Evolutionary conservation across 2,113 vertebrate species (phyloP), one percentile per base, ranked within the genome.

Genomic region (Ptilonorhynchus violaceus): DNA sequence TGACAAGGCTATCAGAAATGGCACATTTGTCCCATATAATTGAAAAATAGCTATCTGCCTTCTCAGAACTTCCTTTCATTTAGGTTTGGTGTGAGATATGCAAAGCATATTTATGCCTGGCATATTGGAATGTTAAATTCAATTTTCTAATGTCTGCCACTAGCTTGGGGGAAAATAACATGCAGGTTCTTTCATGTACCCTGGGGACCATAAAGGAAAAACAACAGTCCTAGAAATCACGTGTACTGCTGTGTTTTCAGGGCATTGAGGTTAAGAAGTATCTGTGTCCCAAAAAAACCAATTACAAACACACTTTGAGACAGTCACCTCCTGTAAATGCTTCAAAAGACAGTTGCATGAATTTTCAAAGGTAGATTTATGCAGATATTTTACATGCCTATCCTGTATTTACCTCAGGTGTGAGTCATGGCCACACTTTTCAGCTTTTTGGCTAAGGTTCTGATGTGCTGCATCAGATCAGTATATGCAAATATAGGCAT

Each of bases 21-120:
- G 68, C 96, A 96, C 85, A 88, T 91, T 96, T 95, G 93, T 96
- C 89, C 94, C 50, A 86, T 76, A 70, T 93, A 98, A 97, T 97
- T 98, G 94, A 97, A 98, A 98, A 98, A 95, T 80, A 84, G 46
- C 92, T 98, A 96, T 97, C 95, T 96, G 39, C 62, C 91, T 75
- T 92, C 95, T 95, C 93, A 95, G 93, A 97, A 95, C 58, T 95
- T 97, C 93, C 75, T 94, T 94, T 97, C 90, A 96, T 97, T 97
- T 96, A 94, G 78, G 87, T 75, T 68, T 87, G 41, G 77, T 96
- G 60, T 85, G 55, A 94, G 93, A 96, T 95, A 96, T 77, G 88
- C 84, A 97, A 97, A 97, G 89, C 70, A 56, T 82, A 95, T 96
- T 98, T 96, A 85, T 85, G 79, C 63, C 75, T 92, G 59, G 88